phyloP scores from a whole-genome alignment of 2,888 invertebrate genomes.

The Microchrysa polita region DNA sequence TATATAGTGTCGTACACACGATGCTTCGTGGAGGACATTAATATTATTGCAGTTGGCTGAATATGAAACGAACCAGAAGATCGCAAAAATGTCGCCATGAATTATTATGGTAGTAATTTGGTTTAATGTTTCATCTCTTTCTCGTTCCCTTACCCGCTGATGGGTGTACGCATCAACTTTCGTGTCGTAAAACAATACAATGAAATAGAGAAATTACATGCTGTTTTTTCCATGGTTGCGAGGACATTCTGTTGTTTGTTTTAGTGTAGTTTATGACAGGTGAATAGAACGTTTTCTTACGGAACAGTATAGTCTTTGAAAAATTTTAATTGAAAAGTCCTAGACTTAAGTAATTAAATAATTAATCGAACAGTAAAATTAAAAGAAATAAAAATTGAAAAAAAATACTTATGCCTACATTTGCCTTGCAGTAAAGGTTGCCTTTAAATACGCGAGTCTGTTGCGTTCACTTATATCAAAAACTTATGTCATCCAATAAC shows the following conservation, averaged over 20 bases:
- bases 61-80: conserved; percentile 24
- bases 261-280: not conserved
- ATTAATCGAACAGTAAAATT: too few relatives aligned
- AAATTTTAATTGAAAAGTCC: too few relatives aligned
- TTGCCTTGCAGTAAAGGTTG: too few relatives aligned
- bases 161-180: not conserved
- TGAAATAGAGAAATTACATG: not conserved
- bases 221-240: not conserved
- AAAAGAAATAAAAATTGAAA: too few relatives aligned
- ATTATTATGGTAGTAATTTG: conserved; percentile 16
- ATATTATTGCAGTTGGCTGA: conserved; percentile 16
- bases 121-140: not conserved
- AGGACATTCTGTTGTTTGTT: not conserved
- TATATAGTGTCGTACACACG: not conserved
- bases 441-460: too few relatives aligned
- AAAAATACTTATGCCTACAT: too few relatives aligned
- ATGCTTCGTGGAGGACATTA: not conserved
- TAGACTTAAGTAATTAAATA: too few relatives aligned
- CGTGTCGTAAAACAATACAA: not conserved
- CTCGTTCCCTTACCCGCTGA: not conserved
- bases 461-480: too few relatives aligned
- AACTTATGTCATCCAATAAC: too few relatives aligned
- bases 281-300: not conserved
- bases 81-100: conserved; percentile 32
- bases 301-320: too few relatives aligned